Evolutionary conservation across 2,113 vertebrate genomes (phyloP).

Genomic region (Psettodes erumei): DNA sequence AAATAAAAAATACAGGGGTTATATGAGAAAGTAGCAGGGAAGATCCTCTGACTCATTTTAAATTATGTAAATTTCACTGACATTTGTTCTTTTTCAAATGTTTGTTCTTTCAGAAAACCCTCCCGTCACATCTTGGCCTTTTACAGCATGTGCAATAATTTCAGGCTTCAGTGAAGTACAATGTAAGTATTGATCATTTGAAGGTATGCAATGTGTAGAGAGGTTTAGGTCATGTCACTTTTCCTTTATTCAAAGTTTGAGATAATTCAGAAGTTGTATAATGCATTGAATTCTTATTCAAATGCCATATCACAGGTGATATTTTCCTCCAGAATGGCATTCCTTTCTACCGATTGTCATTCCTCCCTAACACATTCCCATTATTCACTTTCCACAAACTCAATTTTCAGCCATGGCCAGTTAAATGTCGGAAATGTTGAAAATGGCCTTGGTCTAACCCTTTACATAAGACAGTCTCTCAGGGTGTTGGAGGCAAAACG

Average conservation of each 20-base stretch:
- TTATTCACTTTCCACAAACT: constrained; percentile 64
- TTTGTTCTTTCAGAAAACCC: constrained; percentile 67
- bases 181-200: constrained; percentile 76
- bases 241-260: constrained; percentile 67
- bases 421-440: constrained; percentile 57
- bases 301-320: constrained; percentile 69
- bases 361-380: constrained; percentile 52
- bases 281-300: constrained; percentile 69
- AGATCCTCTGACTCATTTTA: constrained; percentile 41
- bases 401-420: constrained; percentile 59
- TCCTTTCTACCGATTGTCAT: constrained; percentile 53
- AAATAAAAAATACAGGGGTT: constrained; percentile 41
- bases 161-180: constrained; percentile 77
- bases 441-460: constrained; percentile 51
- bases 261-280: constrained; percentile 61
- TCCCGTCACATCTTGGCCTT: constrained; percentile 73
- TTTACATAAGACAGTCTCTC: constrained; percentile 39
- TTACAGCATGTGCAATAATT: constrained; percentile 73
- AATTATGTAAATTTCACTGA: constrained; percentile 72
- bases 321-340: constrained; percentile 68
- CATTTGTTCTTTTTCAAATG: constrained; percentile 70
- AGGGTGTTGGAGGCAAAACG: background rate
- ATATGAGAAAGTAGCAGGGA: constrained; percentile 40
- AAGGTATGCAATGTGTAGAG: constrained; percentile 41
- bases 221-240: constrained; percentile 53